Evolutionary conservation across 2,888 invertebrate species (phyloP).

Genomic region (Campopleginae sp.): DNA sequence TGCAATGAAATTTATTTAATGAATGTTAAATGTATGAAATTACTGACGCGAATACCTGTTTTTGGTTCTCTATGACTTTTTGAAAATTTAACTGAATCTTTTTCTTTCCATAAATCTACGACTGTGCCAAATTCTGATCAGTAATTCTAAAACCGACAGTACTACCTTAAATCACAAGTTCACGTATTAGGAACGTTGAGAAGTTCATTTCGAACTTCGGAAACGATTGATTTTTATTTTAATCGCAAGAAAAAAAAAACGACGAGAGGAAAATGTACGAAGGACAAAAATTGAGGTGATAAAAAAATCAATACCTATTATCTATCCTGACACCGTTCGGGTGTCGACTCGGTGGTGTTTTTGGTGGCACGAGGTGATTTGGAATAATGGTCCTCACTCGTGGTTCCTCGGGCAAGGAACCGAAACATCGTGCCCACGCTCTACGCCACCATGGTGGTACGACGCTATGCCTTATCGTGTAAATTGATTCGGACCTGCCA

Average conservation of each 20-base stretch:
- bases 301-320: constrained; percentile 85
- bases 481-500: constrained; percentile 91
- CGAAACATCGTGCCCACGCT: constrained; percentile 83
- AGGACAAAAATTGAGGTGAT: background rate
- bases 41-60: too few relatives aligned
- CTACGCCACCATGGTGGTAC: constrained; percentile 90
- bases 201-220: too few relatives aligned
- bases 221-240: background rate
- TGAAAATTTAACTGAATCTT: too few relatives aligned
- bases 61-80: too few relatives aligned
- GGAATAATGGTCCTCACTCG: constrained; percentile 91
- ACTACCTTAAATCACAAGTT: too few relatives aligned
- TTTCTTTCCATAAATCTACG: too few relatives aligned
- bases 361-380: constrained; percentile 93
- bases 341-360: constrained; percentile 91
- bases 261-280: background rate
- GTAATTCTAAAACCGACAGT: too few relatives aligned
- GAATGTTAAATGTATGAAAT: too few relatives aligned
- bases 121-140: too few relatives aligned
- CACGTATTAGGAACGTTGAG: too few relatives aligned
- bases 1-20: too few relatives aligned
- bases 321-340: constrained; percentile 93
- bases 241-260: background rate
- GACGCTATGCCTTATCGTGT: constrained; percentile 92
- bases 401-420: constrained; percentile 88